Percentiles rank a stretch among this genome's conserved stretches.
Evolutionary conservation across 2,797 vertebrate species (phyloP).

Genomic region (Synaphobranchus kaupii): DNA sequence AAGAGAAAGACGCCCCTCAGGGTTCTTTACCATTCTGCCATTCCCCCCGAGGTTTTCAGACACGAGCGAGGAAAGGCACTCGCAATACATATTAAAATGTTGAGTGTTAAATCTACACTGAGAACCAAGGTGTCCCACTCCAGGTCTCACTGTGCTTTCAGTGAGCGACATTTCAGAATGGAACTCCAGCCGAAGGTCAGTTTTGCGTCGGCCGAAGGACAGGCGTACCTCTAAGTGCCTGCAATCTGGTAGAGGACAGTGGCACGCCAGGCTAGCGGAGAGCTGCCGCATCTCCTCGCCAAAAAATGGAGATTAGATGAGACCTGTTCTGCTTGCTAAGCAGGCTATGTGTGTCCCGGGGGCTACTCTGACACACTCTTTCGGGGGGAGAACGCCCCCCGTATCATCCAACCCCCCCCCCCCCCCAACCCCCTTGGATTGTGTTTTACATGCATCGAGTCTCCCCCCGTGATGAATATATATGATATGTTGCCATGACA

Average conservation of each 20-base stretch:
- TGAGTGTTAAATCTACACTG: neutral
- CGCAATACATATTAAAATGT: neutral
- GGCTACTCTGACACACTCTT: neutral
- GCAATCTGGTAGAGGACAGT: neutral
- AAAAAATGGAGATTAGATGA: neutral
- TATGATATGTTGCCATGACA: neutral
- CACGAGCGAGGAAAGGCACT: neutral
- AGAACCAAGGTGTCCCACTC: neutral
- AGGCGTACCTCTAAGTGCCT: neutral
- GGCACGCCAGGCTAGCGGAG: neutral
- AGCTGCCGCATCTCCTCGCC: neutral
- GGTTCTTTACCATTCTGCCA: neutral
- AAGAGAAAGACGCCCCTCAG: neutral
- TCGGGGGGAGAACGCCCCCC: neutral
- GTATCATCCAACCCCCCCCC: neutral
- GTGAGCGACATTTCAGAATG: neutral
- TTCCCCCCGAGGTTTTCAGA: neutral
- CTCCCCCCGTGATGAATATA: neutral
- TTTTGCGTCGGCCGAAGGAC: neutral
- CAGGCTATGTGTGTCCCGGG: neutral
- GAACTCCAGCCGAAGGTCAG: neutral
- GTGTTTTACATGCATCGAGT: neutral
- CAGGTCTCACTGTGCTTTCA: neutral
- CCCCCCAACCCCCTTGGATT: neutral
- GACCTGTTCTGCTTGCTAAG: neutral